Evolutionary conservation across 2,888 invertebrate species (phyloP).

Genomic region (Volucella zonaria): DNA sequence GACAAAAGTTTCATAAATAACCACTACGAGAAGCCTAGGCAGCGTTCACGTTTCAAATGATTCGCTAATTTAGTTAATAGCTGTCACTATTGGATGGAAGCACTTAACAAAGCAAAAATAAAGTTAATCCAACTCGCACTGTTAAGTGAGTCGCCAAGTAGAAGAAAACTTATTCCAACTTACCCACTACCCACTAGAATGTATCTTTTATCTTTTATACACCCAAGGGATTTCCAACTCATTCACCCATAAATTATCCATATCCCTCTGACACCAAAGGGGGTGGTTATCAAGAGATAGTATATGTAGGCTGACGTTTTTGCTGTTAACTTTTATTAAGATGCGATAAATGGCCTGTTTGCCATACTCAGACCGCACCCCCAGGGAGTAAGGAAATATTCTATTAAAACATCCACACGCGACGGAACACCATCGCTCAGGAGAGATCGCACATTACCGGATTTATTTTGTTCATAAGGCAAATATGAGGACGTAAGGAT

Average conservation of each 20-base stretch:
- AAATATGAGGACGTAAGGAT: conserved; percentile 19
- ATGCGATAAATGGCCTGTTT: conserved; percentile 58
- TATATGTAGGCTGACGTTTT: conserved; percentile 32
- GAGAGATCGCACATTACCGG: not conserved
- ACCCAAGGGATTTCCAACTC: conserved; percentile 35
- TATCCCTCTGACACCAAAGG: not conserved
- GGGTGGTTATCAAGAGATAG: not conserved
- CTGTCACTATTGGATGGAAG: conserved; percentile 8
- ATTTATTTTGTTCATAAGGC: conserved; percentile 51
- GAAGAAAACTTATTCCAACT: conserved; percentile 24
- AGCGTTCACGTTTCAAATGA: not conserved
- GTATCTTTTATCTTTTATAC: conserved; percentile 31
- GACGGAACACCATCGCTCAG: conserved; percentile 38
- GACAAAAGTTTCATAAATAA: not conserved
- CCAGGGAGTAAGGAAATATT: conserved; percentile 42
- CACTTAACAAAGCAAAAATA: conserved; percentile 16
- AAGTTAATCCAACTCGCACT: conserved; percentile 15
- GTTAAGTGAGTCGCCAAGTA: conserved; percentile 4
- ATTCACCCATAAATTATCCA: conserved; percentile 51
- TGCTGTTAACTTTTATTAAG: conserved; percentile 61
- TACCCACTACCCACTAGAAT: conserved; percentile 6
- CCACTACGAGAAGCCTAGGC: not conserved
- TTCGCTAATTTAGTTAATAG: conserved; percentile 13
- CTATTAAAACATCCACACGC: conserved; percentile 56
- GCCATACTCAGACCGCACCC: conserved; percentile 30